Percentiles rank a stretch among this genome's conserved stretches.
Evolutionary conservation across 1,140 invertebrate genomes (phyloP).

Genomic region (Lerema accius): DNA sequence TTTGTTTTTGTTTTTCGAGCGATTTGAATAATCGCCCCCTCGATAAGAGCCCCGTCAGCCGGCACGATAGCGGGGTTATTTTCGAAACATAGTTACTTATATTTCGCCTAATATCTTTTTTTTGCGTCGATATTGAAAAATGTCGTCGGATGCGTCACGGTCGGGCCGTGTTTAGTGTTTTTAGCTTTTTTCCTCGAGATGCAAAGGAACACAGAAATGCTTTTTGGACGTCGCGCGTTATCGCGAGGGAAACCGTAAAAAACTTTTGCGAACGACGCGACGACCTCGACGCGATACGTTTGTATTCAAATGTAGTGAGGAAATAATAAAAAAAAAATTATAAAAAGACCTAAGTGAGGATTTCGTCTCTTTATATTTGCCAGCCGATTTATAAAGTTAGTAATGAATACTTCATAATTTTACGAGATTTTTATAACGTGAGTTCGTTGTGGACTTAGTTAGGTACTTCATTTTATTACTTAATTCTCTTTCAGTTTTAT

Average conservation of each 20-base stretch:
- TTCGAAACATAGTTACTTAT: conserved; percentile 55
- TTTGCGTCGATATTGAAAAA: conserved; percentile 73
- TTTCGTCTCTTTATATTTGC: conserved; percentile 33
- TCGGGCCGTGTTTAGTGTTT: conserved; percentile 40
- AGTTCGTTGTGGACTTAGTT: too few species aligned
- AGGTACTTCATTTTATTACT: too few species aligned
- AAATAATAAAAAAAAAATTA: conserved; percentile 46
- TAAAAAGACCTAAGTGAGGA: conserved; percentile 28
- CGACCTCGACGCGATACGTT: conserved; percentile 47
- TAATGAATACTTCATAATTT: conserved; percentile 32
- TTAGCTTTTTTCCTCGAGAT: conserved; percentile 42
- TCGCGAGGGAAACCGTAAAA: conserved; percentile 61
- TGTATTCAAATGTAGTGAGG: conserved; percentile 59
- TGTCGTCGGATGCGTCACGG: conserved; percentile 70
- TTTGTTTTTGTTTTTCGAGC: conserved; percentile 45
- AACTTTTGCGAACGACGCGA: conserved; percentile 59
- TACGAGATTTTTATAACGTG: conserved; percentile 29
- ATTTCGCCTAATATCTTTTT: conserved; percentile 63
- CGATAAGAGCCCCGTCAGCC: conserved; percentile 53
- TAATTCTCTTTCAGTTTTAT: conserved; percentile 21
- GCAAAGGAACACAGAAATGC: conserved; percentile 74
- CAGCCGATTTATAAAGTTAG: conserved; percentile 29
- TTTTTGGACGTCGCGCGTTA: conserved; percentile 74
- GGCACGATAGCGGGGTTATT: conserved; percentile 49
- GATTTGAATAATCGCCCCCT: conserved; percentile 48